Percentiles rank a stretch among this genome's conserved stretches.
phyloP scores from a whole-genome alignment of 2,113 vertebrate species.

The Myocastor coypus region DNA sequence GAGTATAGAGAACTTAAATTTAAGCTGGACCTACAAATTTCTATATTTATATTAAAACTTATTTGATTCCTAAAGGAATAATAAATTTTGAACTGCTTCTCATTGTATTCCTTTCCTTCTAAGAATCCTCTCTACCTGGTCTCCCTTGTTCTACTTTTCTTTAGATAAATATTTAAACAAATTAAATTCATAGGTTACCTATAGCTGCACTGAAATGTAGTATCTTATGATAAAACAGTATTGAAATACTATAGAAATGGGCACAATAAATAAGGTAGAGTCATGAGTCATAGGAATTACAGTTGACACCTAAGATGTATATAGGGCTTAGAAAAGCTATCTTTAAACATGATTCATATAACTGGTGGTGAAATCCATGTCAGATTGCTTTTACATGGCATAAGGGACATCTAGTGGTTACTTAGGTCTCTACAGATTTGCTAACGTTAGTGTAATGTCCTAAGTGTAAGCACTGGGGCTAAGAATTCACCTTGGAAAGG shows the following conservation, averaged over 20 bases:
- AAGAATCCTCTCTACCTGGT: background rate
- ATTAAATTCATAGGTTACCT: constrained; percentile 29
- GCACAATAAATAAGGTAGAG: constrained; percentile 9
- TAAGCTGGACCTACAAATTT: background rate
- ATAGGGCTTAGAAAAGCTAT: background rate
- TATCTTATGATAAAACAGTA: background rate
- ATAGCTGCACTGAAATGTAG: constrained; percentile 35
- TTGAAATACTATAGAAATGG: background rate
- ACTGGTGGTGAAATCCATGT: constrained; percentile 59
- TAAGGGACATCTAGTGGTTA: constrained; percentile 72
- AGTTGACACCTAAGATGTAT: constrained; percentile 2
- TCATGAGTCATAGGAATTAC: constrained; percentile 26
- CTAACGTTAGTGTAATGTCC: background rate
- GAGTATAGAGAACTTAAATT: background rate
- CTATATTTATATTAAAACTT: background rate
- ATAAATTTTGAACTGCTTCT: constrained; percentile 31
- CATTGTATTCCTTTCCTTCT: background rate
- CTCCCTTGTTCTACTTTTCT: constrained; percentile 11
- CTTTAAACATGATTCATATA: constrained; percentile 65
- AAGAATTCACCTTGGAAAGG: background rate
- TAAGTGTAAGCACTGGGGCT: background rate
- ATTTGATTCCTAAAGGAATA: background rate
- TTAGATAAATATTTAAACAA: constrained; percentile 21
- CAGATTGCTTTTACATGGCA: constrained; percentile 18
- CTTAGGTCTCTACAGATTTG: constrained; percentile 51